Evolutionary conservation across 2,113 vertebrate genomes (phyloP).

Genomic region (Brachyhypopomus gauderio): DNA sequence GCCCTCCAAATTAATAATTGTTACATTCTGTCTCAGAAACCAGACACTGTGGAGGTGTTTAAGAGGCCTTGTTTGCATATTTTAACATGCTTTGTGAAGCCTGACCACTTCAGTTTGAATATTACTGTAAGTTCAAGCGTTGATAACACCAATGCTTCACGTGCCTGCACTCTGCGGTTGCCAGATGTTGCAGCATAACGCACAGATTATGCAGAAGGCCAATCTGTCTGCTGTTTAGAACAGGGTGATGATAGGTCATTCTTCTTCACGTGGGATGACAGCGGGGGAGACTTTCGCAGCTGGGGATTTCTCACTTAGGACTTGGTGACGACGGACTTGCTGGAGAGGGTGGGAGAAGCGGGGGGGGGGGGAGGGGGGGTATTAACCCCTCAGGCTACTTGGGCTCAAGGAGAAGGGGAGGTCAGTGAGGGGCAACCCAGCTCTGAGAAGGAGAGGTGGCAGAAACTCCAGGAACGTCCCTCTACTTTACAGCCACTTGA

Average conservation of each 20-base stretch:
- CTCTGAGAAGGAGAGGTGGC: neutral
- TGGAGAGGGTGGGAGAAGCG: neutral
- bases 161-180: slow-evolving; percentile 1
- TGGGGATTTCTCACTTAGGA: slow-evolving; percentile 4
- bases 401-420: slow-evolving; percentile 20
- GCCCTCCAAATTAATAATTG: slow-evolving; percentile 58
- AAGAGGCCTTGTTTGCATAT: slow-evolving; percentile 56
- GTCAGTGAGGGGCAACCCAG: neutral
- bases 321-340: slow-evolving; percentile 26
- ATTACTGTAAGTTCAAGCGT: slow-evolving; percentile 19
- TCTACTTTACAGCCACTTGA: neutral
- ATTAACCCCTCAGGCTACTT: slow-evolving; percentile 9
- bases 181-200: slow-evolving; percentile 33
- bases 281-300: neutral
- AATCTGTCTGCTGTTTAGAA: slow-evolving; percentile 23
- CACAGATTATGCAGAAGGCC: slow-evolving; percentile 13
- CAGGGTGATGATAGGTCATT: slow-evolving; percentile 32
- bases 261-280: slow-evolving; percentile 14
- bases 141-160: slow-evolving; percentile 11
- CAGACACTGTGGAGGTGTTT: slow-evolving; percentile 55
- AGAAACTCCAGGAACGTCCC: neutral
- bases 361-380: neutral
- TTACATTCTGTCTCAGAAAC: slow-evolving; percentile 49
- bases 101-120: slow-evolving; percentile 41
- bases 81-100: slow-evolving; percentile 52